These are phyloP conservation scores for Elysia chlorotica DNA, from an alignment of 1,140 invertebrate genomes.

Conservation along the genomic window DNA sequence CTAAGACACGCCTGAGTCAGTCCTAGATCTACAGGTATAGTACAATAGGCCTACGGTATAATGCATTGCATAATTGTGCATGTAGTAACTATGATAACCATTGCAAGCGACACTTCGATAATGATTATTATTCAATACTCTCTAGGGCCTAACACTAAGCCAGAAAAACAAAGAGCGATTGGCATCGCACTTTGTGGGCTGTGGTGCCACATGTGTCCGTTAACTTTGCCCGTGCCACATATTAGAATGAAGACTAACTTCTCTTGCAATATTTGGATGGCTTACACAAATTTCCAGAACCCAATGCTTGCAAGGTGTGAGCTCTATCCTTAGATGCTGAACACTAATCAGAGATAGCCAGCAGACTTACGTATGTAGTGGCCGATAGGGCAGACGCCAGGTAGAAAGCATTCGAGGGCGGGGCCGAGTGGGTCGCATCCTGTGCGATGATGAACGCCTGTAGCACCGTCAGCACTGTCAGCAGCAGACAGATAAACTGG, in stretches of 20 bases:
- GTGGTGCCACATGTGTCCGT: no score
- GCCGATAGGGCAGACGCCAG: not conserved
- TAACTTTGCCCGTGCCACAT: no score
- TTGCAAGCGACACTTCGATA: no score
- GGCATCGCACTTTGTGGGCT: no score
- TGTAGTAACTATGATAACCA: no score
- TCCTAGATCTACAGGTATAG: no score
- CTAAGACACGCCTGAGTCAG: no score
- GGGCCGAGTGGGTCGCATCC: not conserved
- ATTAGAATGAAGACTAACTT: not conserved
- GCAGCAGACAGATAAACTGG: conserved; percentile 17
- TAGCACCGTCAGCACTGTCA: conserved; percentile 1
- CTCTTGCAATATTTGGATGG: not conserved
- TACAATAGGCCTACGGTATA: no score
- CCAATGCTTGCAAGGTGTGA: not conserved
- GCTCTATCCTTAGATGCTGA: not conserved
- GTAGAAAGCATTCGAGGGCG: conserved; percentile 11
- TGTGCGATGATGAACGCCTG: not conserved
- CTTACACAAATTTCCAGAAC: not conserved
- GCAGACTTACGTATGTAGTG: conserved; percentile 12
- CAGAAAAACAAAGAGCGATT: no score
- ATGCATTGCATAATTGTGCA: no score
- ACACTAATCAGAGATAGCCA: not conserved
- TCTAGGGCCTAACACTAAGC: no score
- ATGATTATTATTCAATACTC: no score